Base-by-base conservation (phyloP, 2,888 invertebrate genomes). In the Beris morrisii region DNA sequence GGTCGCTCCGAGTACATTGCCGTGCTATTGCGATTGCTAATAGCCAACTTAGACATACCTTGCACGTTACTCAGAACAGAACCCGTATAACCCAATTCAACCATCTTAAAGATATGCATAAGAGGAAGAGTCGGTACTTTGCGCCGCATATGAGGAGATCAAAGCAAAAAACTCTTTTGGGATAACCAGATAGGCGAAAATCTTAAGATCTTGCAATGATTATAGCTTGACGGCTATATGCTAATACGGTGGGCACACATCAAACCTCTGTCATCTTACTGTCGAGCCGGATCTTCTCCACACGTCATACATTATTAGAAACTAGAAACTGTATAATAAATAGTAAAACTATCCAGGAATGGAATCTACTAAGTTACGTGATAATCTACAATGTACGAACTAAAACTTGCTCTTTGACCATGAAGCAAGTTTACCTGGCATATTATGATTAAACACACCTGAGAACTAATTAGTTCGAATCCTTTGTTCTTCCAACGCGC, bases 1-100 rank as follows among this genome's bases (percentile, higher is more conserved):
- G 61, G 61, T 61, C 61, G 61, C 50, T 61, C 15, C 50, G 50
- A 52, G 52, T 61, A 61, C 43, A 61, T 61, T 61, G 48, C 61
- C 52, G 43, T 28, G 50, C 48, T 38, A 38, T 38, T 7, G 5
- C 11, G 13, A 13, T 22, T 44, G 43, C 44, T 59, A 11, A 38
- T 38, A 38, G 15, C 38, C 1, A 22, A 13, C 38, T 13, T 7
- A 56, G 13, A 43, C 15, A 43, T 56, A 22, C 56, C 56, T 56
- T 38, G 38, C 56, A 56, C 12, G 56, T 56, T 56, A 56, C 56
- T 56, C 56, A 56, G 56, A n/a, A 13, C n/a, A 7, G 50, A 13
- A 52, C 30, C 11, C 52, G 52, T 5, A 52, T 15, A 28, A 31
- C n/a, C 31, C 54, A 31, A 28, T 6, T 13, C n/a, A 31, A 31